Percentiles rank a stretch among this genome's conserved stretches.
Conservation (phyloP, 2,113 vertebrate genomes). For the Rafetus swinhoei region DNA sequence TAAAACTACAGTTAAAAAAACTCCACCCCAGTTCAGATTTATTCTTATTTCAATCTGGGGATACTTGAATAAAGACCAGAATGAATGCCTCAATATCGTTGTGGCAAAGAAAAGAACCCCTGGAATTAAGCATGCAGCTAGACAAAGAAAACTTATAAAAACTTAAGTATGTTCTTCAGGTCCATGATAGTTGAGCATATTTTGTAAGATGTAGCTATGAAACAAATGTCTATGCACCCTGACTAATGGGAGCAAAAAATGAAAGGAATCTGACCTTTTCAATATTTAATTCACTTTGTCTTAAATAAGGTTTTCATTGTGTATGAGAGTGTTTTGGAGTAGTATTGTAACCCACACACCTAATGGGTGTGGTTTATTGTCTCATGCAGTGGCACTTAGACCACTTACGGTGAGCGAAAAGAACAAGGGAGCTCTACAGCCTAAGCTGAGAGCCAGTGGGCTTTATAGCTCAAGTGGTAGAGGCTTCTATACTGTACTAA, state of each 20-base stretch:
- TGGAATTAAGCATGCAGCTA: constrained; percentile 26
- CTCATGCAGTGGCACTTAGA: too few species aligned
- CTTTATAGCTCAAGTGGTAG: too few species aligned
- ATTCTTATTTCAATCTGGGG: not conserved
- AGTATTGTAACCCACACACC: too few species aligned
- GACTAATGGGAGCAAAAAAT: not conserved
- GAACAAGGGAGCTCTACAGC: too few species aligned
- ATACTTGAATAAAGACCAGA: not conserved
- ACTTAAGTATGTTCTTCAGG: not conserved
- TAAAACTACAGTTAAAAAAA: not conserved
- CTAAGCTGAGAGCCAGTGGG: too few species aligned
- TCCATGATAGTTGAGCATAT: constrained; percentile 21
- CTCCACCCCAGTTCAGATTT: not conserved
- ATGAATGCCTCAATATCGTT: not conserved
- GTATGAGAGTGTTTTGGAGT: not conserved
- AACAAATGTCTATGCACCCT: not conserved
- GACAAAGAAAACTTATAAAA: not conserved
- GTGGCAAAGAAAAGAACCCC: not conserved
- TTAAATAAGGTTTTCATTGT: not conserved
- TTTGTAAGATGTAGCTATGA: constrained; percentile 8
- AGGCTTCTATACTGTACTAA: too few species aligned
- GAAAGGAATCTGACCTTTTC: not conserved
- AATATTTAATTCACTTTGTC: not conserved
- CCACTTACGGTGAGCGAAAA: too few species aligned
- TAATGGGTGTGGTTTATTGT: too few species aligned